phyloP scores from a whole-genome alignment of 1,140 invertebrate genomes.

The Lepidurus packardi region DNA sequence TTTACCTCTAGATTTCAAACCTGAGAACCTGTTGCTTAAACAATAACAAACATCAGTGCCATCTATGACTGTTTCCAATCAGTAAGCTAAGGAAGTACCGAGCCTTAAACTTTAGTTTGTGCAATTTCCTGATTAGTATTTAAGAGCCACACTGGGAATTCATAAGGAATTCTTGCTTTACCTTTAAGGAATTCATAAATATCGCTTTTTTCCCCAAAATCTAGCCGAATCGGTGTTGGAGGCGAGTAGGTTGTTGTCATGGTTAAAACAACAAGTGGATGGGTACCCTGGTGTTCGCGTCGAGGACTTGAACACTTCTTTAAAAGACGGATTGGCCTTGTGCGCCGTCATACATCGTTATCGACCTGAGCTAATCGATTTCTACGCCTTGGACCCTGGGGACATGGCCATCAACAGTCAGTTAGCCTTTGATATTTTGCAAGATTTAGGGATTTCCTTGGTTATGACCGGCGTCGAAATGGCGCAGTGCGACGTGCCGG shows the following conservation, averaged over 20 bases:
- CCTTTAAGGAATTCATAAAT: neutral
- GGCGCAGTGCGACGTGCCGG: conserved; percentile 60
- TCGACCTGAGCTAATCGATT: conserved; percentile 79
- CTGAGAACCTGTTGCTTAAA: no score
- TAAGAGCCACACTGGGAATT: no score
- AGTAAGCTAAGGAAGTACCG: no score
- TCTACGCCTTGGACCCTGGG: conserved; percentile 56
- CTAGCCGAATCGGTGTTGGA: conserved; percentile 57
- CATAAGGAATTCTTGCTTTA: neutral
- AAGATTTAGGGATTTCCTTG: conserved; percentile 66
- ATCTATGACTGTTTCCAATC: no score
- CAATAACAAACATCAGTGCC: no score
- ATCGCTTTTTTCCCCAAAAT: conserved; percentile 35
- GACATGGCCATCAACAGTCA: conserved; percentile 65
- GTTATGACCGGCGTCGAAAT: conserved; percentile 76
- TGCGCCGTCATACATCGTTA: conserved; percentile 80
- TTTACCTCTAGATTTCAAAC: no score
- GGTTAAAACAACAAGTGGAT: conserved; percentile 68
- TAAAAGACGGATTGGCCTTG: conserved; percentile 68
- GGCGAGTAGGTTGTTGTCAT: conserved; percentile 65
- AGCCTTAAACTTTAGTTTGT: no score
- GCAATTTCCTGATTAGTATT: no score
- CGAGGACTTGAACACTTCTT: conserved; percentile 62
- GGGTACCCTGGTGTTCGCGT: conserved; percentile 60
- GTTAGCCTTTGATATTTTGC: conserved; percentile 71